phyloP scores from a whole-genome alignment of 2,797 vertebrate genomes.

The Melanotaenia nigrans region DNA sequence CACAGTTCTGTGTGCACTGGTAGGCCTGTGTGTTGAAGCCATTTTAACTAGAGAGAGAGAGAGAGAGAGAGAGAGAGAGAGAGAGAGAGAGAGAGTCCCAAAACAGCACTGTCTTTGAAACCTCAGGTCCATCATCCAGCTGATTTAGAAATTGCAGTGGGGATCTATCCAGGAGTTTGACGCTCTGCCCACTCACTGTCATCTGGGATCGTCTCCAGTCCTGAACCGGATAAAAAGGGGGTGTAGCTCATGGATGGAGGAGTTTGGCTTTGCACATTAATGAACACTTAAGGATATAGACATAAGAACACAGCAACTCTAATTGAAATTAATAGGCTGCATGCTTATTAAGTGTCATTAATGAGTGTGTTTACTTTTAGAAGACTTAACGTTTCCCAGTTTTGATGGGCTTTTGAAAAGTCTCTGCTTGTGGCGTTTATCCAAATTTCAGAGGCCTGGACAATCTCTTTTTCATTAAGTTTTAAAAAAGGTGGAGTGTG shows the following conservation, averaged over 20 bases:
- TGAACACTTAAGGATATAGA: neutral
- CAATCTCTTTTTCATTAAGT: neutral
- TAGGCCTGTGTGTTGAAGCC: neutral
- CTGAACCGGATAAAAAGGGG: neutral
- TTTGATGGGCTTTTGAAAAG: neutral
- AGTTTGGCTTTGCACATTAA: slow-evolving; percentile 1
- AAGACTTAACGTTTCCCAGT: neutral
- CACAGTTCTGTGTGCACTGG: too few species aligned
- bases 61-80: too few species aligned
- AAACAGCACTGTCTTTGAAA: too few species aligned
- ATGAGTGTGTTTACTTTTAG: slow-evolving; percentile 1
- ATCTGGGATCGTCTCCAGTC: neutral
- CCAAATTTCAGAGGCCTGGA: neutral
- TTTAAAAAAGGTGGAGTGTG: neutral
- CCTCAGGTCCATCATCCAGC: neutral
- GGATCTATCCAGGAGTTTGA: neutral
- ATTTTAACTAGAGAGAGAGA: neutral
- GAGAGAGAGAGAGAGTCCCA: too few species aligned
- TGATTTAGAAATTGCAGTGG: neutral
- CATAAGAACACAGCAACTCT: slow-evolving; percentile 24
- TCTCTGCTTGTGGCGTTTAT: neutral
- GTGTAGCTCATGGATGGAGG: slow-evolving; percentile 2
- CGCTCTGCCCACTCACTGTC: neutral
- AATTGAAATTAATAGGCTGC: slow-evolving; percentile 38
- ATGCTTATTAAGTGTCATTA: neutral